Base-by-base conservation (phyloP, 2,888 invertebrate genomes). In the Ormia ochracea region DNA sequence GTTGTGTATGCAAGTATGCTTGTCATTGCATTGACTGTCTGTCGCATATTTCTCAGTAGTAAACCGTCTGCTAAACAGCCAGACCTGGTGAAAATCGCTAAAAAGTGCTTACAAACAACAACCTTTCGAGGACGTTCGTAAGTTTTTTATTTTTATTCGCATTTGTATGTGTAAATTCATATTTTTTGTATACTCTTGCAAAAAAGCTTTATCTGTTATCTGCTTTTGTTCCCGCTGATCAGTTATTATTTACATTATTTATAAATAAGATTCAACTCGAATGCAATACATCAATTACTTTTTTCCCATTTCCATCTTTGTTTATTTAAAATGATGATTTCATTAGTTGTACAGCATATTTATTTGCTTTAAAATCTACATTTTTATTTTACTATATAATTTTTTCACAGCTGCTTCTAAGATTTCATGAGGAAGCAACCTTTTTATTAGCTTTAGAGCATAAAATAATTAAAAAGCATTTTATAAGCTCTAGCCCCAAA, bases 51-150 rank as follows among this genome's bases (percentile, higher is more conserved):
- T 14, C 41, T 52, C n/a, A n/a, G 4, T 0, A 50, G 21, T 14
- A 41, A 50, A 61, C 23, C 43, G 14, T 48, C 23, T 50, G 43
- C 56, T 63, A 9, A 54, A 43, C 28, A 45, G 23, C 36, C 41
- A 74, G 33, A 56, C 48, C 36, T 21, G 26, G 28, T n/a, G 50
- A 66, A 58, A 77, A 77, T 33, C 56, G 14, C 10, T 69, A 69
- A 48, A 45, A 63, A 74, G 74, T 61, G 78, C 74, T 63, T 74
- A 61, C 26, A 78, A 68, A 38, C 45, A 73, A 23, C 45, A 52
- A 68, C 43, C 75, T 75, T 75, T 68, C 28, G 66, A 41, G 59
- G 52, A 68, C 43, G 59, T 68, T 58, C 38, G 23, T 3, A 17
- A 43, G 5, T 12, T 43, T 41, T 59, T 52, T 26, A 19, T 7